phyloP scores from a whole-genome alignment of 2,113 vertebrate genomes.

The Hippocampus zosterae region DNA sequence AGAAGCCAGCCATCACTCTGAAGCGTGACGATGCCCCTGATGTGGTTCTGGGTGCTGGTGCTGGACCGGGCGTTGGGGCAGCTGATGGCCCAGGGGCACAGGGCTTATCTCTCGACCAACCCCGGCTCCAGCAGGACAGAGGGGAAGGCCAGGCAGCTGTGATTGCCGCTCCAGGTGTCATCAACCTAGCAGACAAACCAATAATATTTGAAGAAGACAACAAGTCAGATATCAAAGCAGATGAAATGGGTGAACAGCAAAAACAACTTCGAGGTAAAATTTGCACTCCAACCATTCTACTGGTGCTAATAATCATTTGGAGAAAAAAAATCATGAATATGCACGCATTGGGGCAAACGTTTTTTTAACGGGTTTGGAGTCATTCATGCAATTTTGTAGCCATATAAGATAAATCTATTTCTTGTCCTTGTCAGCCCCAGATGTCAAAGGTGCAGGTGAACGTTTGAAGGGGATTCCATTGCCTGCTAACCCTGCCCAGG shows the following conservation, averaged over 20 bases:
- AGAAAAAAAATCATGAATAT: neutral
- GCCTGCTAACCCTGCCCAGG: constrained; percentile 76
- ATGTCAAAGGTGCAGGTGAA: constrained; percentile 51
- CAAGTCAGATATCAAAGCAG: constrained; percentile 68
- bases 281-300: neutral
- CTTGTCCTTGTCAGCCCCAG: constrained; percentile 54
- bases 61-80: constrained; percentile 46
- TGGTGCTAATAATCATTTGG: neutral
- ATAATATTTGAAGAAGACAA: constrained; percentile 68
- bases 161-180: constrained; percentile 15
- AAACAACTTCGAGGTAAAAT: constrained; percentile 63
- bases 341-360: neutral
- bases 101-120: constrained; percentile 59
- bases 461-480: constrained; percentile 69
- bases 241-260: constrained; percentile 72
- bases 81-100: constrained; percentile 53
- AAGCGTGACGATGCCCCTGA: constrained; percentile 56
- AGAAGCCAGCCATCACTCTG: constrained; percentile 72
- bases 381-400: neutral
- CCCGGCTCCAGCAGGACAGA: constrained; percentile 60
- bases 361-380: neutral
- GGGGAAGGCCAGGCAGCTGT: constrained; percentile 32
- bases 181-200: constrained; percentile 58
- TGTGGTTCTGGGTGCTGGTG: constrained; percentile 35
- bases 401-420: neutral